phyloP scores from a whole-genome alignment of 92 coral and sea anemone species.

The Epizoanthus rinbou region DNA sequence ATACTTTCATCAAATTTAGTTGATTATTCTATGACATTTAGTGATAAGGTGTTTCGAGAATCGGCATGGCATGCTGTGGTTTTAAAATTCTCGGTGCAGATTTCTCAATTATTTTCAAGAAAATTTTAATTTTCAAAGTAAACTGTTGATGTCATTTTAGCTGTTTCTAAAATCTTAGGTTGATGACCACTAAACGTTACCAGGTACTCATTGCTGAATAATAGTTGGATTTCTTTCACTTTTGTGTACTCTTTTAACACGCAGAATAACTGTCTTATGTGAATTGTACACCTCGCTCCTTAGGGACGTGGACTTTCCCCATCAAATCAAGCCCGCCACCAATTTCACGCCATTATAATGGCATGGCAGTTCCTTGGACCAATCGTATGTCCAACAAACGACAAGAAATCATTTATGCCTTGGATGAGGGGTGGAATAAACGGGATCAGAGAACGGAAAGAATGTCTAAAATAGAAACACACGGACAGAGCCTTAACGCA shows the following conservation, averaged over 20 bases:
- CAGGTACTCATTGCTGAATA: background rate
- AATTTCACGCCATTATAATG: background rate
- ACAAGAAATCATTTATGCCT: constrained; percentile 72
- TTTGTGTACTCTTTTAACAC: no score
- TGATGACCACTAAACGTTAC: background rate
- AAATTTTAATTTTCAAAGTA: no score
- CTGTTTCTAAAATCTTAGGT: background rate
- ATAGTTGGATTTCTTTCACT: no score
- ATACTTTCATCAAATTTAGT: no score
- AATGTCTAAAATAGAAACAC: constrained; percentile 62
- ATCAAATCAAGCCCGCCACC: background rate
- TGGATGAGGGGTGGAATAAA: constrained; percentile 53
- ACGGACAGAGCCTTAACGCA: constrained; percentile 70
- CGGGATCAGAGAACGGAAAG: constrained; percentile 61
- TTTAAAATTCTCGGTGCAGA: no score
- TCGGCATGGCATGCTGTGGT: no score
- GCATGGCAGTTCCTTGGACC: background rate
- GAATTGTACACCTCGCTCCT: background rate
- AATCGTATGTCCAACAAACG: constrained; percentile 59
- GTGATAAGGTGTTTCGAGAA: no score
- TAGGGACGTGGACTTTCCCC: constrained; percentile 29
- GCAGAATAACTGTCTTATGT: no score
- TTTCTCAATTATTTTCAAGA: no score
- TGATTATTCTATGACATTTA: no score
- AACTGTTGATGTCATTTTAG: no score